phyloP scores from a whole-genome alignment of 2,888 invertebrate species.

The Vesta saturnalis region DNA sequence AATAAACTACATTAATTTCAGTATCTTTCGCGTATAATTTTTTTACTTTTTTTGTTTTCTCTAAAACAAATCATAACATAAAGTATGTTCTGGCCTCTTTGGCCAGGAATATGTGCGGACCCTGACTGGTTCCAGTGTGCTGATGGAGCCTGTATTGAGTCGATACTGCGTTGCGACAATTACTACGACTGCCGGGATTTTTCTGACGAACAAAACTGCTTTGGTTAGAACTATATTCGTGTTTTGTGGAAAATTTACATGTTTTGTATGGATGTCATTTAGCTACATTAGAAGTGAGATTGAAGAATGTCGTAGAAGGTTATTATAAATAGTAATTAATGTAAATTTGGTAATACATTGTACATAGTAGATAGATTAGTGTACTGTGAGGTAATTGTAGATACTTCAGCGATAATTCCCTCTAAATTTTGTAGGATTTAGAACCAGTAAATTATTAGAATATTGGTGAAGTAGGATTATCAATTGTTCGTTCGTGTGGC shows the following conservation, averaged over 20 bases:
- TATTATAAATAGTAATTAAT: constrained; percentile 27
- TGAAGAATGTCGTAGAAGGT: constrained; percentile 37
- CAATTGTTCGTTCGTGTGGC: constrained; percentile 18
- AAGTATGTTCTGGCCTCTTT: constrained; percentile 39
- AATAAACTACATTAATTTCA: too few species aligned
- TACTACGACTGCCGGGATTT: constrained; percentile 90
- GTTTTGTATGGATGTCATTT: constrained; percentile 44
- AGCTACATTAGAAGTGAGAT: constrained; percentile 32
- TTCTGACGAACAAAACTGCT: constrained; percentile 90
- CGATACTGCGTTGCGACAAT: constrained; percentile 85
- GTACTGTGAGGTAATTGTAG: constrained; percentile 27
- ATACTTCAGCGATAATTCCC: constrained; percentile 18
- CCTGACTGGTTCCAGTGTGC: constrained; percentile 66
- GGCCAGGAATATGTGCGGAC: constrained; percentile 62
- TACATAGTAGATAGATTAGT: constrained; percentile 34
- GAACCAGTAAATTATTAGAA: constrained; percentile 15
- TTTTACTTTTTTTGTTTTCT: neutral
- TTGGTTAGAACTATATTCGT: constrained; percentile 63
- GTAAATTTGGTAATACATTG: constrained; percentile 27
- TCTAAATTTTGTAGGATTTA: constrained; percentile 17
- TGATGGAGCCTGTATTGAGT: constrained; percentile 81
- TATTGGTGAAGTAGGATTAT: constrained; percentile 11
- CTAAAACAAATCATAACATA: constrained; percentile 26
- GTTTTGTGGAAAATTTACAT: constrained; percentile 46
- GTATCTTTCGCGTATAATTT: neutral